These are phyloP conservation scores for Drosophila bifasciata DNA, from an alignment of 1,140 invertebrate genomes.

Conservation along the genomic window DNA sequence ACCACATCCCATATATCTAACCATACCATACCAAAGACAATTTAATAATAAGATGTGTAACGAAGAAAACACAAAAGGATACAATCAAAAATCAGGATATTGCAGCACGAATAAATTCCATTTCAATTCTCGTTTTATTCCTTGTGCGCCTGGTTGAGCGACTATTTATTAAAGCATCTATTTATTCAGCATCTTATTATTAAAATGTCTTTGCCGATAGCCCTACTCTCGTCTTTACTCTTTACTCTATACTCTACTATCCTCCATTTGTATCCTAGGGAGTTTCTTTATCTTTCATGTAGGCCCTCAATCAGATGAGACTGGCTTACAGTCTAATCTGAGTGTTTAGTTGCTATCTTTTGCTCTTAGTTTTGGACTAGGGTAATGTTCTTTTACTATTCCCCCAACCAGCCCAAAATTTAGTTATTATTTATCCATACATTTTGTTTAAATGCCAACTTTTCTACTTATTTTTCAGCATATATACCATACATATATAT, in stretches of 20 bases:
- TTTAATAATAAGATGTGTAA: too few relatives aligned
- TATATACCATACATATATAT: conserved; percentile 57
- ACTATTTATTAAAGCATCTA: too few relatives aligned
- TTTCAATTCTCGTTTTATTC: too few relatives aligned
- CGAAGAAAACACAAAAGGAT: too few relatives aligned
- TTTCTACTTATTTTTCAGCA: conserved; percentile 77
- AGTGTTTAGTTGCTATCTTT: conserved; percentile 16
- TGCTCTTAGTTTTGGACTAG: conserved; percentile 45
- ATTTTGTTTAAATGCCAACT: conserved; percentile 72
- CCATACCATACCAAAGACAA: background rate
- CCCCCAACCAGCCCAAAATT: conserved; percentile 29
- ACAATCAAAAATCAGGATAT: too few relatives aligned
- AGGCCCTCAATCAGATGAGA: conserved; percentile 9
- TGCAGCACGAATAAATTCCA: too few relatives aligned
- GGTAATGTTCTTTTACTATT: conserved; percentile 36
- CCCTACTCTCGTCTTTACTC: conserved; percentile 9
- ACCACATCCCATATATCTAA: conserved; percentile 3
- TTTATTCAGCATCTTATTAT: too few relatives aligned
- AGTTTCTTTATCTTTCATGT: conserved; percentile 22
- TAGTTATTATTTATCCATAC: conserved; percentile 54
- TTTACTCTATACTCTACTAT: conserved; percentile 8
- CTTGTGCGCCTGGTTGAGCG: too few relatives aligned
- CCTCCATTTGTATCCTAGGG: conserved; percentile 31
- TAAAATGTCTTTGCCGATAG: too few relatives aligned
- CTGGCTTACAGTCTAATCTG: conserved; percentile 31